phyloP scores from a whole-genome alignment of 2,888 invertebrate genomes.

The Drosophila emarginata region DNA sequence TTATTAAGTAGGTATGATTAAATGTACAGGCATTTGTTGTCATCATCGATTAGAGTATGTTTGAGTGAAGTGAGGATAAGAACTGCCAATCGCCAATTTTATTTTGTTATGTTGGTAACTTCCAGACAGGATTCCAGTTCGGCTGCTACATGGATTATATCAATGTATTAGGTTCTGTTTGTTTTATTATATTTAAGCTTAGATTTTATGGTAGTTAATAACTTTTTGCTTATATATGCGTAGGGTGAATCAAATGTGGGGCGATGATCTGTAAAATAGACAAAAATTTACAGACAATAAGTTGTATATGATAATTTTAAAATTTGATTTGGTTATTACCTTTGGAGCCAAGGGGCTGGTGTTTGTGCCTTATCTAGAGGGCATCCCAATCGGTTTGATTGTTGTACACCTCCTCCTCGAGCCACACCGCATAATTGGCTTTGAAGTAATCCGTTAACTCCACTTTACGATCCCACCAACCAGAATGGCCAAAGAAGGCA shows the following conservation, averaged over 20 bases:
- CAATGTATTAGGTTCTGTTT: slow-evolving; percentile 37
- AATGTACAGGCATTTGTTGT: slow-evolving; percentile 46
- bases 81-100: slow-evolving; percentile 26
- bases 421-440: slow-evolving; percentile 96
- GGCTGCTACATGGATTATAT: slow-evolving; percentile 60
- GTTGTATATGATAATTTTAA: slow-evolving; percentile 7
- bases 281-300: slow-evolving; percentile 12
- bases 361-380: slow-evolving; percentile 58
- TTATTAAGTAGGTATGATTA: slow-evolving; percentile 38
- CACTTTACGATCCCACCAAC: slow-evolving; percentile 82
- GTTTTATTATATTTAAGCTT: slow-evolving; percentile 53
- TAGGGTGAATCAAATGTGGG: slow-evolving; percentile 8
- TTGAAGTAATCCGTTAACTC: slow-evolving; percentile 97
- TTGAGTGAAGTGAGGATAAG: slow-evolving; percentile 32
- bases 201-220: slow-evolving; percentile 58
- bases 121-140: slow-evolving; percentile 27
- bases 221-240: slow-evolving; percentile 63
- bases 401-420: slow-evolving; percentile 97
- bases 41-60: slow-evolving; percentile 26
- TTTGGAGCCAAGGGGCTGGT: not conserved
- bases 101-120: slow-evolving; percentile 40
- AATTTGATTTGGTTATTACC: not conserved
- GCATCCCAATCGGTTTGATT: slow-evolving; percentile 91
- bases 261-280: slow-evolving; percentile 1
- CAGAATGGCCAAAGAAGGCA: slow-evolving; percentile 82